phyloP scores from a whole-genome alignment of 2,888 invertebrate species.

The Fragum whitleyi region DNA sequence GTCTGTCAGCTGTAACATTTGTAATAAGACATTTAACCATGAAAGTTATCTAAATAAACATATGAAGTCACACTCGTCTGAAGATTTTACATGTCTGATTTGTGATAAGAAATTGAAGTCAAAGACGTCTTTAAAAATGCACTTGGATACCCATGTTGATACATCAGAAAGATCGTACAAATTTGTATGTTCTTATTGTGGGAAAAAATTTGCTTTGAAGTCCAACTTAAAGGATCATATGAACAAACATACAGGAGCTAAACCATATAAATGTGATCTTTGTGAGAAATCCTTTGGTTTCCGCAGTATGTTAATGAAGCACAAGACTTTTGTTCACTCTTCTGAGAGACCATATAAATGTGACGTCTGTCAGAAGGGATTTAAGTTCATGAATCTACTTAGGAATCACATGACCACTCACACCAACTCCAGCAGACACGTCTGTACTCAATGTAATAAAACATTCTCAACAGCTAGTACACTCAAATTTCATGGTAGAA shows the following conservation, averaged over 20 bases:
- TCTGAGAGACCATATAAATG: conserved; percentile 72
- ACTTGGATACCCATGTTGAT: conserved; percentile 75
- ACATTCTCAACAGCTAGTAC: conserved; percentile 64
- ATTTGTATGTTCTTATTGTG: conserved; percentile 71
- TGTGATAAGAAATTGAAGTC: conserved; percentile 67
- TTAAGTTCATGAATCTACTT: conserved; percentile 71
- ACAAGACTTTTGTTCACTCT: conserved; percentile 72
- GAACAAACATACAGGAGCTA: conserved; percentile 77
- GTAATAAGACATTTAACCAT: conserved; percentile 67
- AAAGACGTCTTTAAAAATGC: conserved; percentile 67
- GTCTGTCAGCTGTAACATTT: conserved; percentile 56
- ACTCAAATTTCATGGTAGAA: conserved; percentile 66
- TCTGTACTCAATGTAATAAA: conserved; percentile 66
- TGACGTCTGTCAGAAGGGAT: conserved; percentile 69
- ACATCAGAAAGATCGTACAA: conserved; percentile 65
- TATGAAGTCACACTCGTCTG: conserved; percentile 53
- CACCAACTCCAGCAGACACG: conserved; percentile 69
- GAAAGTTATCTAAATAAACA: conserved; percentile 67
- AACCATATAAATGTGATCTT: conserved; percentile 72
- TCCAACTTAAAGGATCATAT: conserved; percentile 72
- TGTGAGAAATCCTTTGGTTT: conserved; percentile 73
- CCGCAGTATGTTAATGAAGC: conserved; percentile 71
- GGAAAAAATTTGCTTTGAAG: conserved; percentile 66
- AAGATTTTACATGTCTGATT: conserved; percentile 50
- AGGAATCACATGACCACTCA: conserved; percentile 72